Conservation (phyloP, 2,113 vertebrate genomes). For the Bufo bufo region DNA sequence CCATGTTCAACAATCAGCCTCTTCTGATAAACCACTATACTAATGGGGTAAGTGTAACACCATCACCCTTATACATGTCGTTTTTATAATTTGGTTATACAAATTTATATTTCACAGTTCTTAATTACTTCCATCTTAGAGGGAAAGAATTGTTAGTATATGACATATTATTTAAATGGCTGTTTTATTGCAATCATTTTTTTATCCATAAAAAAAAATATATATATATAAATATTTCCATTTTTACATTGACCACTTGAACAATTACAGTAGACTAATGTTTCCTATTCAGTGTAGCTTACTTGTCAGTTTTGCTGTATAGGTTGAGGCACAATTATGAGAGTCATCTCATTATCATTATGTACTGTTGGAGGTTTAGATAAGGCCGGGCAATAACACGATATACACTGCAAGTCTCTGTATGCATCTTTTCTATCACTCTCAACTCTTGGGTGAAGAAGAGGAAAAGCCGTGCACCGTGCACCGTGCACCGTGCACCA, state of each 20-base stretch:
- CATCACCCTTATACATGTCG: not conserved
- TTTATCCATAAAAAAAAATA: too few species aligned
- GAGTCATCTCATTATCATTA: not conserved
- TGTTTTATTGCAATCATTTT: too few species aligned
- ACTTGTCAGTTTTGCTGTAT: not conserved
- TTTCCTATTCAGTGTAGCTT: not conserved
- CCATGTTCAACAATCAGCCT: conserved; percentile 89
- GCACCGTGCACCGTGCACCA: too few species aligned
- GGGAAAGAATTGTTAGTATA: not conserved
- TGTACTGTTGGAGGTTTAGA: not conserved
- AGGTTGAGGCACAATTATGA: not conserved
- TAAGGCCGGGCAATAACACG: not conserved
- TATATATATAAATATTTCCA: not conserved
- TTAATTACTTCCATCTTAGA: not conserved
- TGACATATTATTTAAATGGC: too few species aligned
- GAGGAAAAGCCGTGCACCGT: too few species aligned
- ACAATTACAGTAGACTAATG: not conserved
- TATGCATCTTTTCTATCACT: too few species aligned
- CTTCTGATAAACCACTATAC: conserved; percentile 92
- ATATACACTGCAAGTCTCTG: too few species aligned
- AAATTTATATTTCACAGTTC: not conserved
- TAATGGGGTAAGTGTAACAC: conserved; percentile 84
- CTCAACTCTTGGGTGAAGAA: too few species aligned
- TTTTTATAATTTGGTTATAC: not conserved
- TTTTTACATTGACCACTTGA: not conserved